Percentiles rank a stretch among this genome's conserved stretches.
phyloP scores from a whole-genome alignment of 2,797 vertebrate genomes.

The Ispidina picta region DNA sequence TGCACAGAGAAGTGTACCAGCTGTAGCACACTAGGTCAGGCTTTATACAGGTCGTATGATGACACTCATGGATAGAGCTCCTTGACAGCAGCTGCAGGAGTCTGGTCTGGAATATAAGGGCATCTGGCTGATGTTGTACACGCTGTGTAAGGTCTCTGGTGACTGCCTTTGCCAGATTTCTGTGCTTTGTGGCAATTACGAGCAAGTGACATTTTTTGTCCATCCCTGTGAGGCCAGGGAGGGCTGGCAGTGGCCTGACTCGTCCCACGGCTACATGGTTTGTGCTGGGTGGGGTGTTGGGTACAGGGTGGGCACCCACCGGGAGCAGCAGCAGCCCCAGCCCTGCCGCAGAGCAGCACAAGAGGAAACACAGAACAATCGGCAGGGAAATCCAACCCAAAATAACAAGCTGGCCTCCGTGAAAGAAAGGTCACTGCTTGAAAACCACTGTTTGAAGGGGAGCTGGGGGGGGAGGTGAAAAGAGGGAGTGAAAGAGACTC shows the following conservation, averaged over 20 bases:
- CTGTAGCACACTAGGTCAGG: not conserved
- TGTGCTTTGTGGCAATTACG: fast-evolving
- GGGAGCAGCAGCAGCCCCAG: not conserved
- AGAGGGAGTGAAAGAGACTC: not conserved
- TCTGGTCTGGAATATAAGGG: not conserved
- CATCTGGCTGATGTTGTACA: too few species aligned
- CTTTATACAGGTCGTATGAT: not conserved
- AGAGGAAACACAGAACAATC: conserved; percentile 59
- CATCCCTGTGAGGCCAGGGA: fast-evolving
- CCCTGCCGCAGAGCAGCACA: fast-evolving
- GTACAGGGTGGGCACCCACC: not conserved
- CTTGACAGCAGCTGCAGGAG: not conserved
- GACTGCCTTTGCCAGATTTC: not conserved
- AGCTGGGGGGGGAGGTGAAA: not conserved
- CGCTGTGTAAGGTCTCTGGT: fast-evolving
- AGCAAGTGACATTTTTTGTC: not conserved
- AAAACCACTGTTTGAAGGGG: not conserved
- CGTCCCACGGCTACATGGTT: not conserved
- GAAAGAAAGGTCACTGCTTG: conserved; percentile 38
- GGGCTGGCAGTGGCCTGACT: not conserved
- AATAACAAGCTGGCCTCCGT: conserved; percentile 29
- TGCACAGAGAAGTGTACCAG: not conserved
- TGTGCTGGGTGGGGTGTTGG: not conserved
- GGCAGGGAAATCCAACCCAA: conserved; percentile 61
- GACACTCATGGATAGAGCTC: not conserved